Percentiles rank a stretch among this genome's conserved stretches.
phyloP scores from a whole-genome alignment of 2,113 vertebrate genomes.

The Plotosus lineatus region DNA sequence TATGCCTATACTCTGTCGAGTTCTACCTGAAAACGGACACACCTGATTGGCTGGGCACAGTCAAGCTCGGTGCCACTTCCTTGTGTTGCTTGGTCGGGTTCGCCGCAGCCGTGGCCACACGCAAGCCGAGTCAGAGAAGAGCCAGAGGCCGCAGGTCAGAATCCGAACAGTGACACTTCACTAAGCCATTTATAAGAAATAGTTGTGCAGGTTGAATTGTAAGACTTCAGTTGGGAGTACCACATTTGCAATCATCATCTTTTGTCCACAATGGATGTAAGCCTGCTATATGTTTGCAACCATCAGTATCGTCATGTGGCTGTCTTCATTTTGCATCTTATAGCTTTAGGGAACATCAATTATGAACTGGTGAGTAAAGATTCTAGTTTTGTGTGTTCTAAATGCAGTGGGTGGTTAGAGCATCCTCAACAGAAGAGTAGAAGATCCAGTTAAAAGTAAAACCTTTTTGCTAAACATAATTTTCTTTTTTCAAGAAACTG shows the following conservation, averaged over 20 bases:
- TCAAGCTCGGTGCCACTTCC: conserved; percentile 77
- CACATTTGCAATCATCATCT: conserved; percentile 6
- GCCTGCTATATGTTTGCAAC: conserved; percentile 1
- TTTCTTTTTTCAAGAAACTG: neutral
- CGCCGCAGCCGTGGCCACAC: conserved; percentile 85
- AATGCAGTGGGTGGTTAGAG: neutral
- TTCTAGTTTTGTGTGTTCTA: neutral
- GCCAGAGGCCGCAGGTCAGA: conserved; percentile 96
- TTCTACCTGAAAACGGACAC: conserved; percentile 68
- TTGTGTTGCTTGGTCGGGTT: conserved; percentile 92
- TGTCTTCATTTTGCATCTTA: neutral
- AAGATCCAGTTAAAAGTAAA: neutral
- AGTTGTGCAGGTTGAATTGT: conserved; percentile 22
- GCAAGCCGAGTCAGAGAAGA: conserved; percentile 82
- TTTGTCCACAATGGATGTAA: conserved; percentile 7
- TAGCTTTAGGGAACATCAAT: neutral
- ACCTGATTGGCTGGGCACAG: conserved; percentile 80
- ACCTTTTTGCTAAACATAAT: neutral
- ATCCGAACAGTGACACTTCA: conserved; percentile 79
- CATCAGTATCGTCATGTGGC: neutral
- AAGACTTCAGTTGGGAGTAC: conserved; percentile 15
- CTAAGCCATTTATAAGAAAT: conserved; percentile 63
- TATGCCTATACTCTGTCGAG: conserved; percentile 80
- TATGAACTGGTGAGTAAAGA: neutral
- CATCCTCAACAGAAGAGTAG: neutral